A percentile compares a stretch with the other conserved stretches of the same genome.
These are phyloP conservation scores for Rhinichthys klamathensis DNA, from an alignment of 2,113 vertebrate species.

Conservation along the genomic window DNA sequence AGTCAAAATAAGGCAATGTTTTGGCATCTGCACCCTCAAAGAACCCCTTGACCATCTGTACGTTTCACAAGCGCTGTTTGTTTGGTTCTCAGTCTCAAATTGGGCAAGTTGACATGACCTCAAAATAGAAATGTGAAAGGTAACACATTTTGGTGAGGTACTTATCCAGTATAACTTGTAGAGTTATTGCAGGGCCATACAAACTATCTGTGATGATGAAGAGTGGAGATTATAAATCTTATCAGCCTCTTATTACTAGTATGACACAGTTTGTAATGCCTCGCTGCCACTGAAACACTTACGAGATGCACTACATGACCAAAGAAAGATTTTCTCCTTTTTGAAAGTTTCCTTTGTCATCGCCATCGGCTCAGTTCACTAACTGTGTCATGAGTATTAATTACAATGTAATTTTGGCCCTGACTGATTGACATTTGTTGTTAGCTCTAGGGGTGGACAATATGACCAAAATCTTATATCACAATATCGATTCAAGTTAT, in stretches of 20 bases:
- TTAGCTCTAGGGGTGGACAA: neutral
- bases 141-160: neutral
- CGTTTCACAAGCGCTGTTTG: neutral
- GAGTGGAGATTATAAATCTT: neutral
- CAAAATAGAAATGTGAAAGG: neutral
- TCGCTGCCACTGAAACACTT: neutral
- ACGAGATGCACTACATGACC: neutral
- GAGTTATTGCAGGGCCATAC: neutral
- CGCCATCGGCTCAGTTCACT: neutral
- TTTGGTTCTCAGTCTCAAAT: neutral
- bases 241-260: neutral
- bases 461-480: too few species aligned
- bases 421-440: neutral
- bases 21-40: neutral
- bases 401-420: neutral
- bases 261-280: neutral
- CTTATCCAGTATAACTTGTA: neutral
- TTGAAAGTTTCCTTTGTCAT: too few species aligned
- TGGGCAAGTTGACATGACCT: neutral
- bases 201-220: neutral
- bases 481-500: too few species aligned
- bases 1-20: neutral
- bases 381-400: neutral
- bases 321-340: neutral
- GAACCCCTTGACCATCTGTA: neutral